Evolutionary conservation across 92 coral and sea anemone species (phyloP).

Genomic region (Umimayanthus chanpuru): DNA sequence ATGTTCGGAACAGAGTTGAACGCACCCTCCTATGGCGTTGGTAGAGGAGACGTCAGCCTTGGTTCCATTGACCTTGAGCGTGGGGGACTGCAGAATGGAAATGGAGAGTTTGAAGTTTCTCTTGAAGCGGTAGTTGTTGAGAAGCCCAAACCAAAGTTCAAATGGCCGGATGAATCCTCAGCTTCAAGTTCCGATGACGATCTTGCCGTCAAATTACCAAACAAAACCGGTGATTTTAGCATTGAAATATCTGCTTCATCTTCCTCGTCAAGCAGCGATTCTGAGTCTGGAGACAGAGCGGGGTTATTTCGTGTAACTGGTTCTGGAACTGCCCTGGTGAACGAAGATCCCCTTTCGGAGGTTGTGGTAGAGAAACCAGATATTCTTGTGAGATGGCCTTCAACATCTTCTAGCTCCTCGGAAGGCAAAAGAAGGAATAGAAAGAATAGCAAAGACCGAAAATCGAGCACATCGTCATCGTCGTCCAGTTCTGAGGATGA

Average conservation of each 20-base stretch:
- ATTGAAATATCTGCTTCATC: conserved; percentile 26
- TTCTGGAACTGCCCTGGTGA: background rate
- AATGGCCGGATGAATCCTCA: conserved; percentile 9
- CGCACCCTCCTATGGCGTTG: background rate
- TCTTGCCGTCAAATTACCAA: background rate
- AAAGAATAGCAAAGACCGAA: conserved; percentile 1
- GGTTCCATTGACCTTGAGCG: too few species aligned
- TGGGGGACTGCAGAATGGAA: too few species aligned
- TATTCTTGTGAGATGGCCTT: conserved; percentile 7
- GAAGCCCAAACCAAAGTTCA: background rate
- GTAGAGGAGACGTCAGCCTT: too few species aligned
- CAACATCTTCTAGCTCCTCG: conserved; percentile 8
- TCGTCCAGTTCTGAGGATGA: conserved; percentile 24
- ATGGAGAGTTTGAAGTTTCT: background rate
- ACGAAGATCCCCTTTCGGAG: conserved; percentile 15
- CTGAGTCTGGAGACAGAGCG: background rate
- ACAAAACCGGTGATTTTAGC: background rate
- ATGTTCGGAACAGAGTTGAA: background rate
- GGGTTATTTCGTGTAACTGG: background rate
- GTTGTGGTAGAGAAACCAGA: conserved; percentile 26
- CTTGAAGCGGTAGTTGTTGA: background rate
- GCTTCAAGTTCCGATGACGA: conserved; percentile 14
- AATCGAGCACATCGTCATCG: background rate
- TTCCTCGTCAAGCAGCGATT: conserved; percentile 15
- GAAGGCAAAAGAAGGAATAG: background rate